These are phyloP conservation scores for Chymomyza amoena DNA, from an alignment of 2,888 invertebrate genomes.

Conservation along the genomic window DNA sequence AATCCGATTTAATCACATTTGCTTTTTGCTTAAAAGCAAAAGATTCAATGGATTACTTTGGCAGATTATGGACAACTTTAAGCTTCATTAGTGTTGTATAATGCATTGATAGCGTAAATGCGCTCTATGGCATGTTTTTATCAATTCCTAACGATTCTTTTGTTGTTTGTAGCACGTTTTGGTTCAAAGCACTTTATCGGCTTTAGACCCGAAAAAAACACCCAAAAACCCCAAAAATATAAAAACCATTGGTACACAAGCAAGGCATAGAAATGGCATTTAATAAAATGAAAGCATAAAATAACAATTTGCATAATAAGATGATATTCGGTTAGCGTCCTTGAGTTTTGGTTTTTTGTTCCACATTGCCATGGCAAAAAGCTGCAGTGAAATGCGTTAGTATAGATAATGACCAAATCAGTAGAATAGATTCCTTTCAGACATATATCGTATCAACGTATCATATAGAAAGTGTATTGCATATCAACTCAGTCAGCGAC, in stretches of 20 bases:
- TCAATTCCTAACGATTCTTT: background rate
- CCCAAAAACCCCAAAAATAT: background rate
- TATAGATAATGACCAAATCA: constrained; percentile 16
- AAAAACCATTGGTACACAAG: background rate
- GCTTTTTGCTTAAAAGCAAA: background rate
- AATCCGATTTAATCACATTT: background rate
- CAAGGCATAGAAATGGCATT: constrained; percentile 38
- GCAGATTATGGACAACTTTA: background rate
- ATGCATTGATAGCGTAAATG: background rate
- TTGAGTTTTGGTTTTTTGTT: constrained; percentile 13
- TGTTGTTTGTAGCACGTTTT: background rate
- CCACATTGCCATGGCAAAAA: constrained; percentile 39
- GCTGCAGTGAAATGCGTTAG: background rate
- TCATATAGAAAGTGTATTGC: constrained; percentile 9
- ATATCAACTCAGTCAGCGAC: background rate
- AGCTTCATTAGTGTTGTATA: background rate
- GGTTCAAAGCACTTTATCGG: background rate
- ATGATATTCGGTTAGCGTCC: constrained; percentile 47
- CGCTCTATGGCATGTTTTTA: background rate
- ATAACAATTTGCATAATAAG: constrained; percentile 68
- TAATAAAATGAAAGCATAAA: constrained; percentile 46
- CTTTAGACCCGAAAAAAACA: background rate
- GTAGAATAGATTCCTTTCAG: constrained; percentile 20
- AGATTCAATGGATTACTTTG: background rate
- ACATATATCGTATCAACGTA: constrained; percentile 11